Conservation (phyloP, 2,888 invertebrate species). For the Eristalinus aeneus region DNA sequence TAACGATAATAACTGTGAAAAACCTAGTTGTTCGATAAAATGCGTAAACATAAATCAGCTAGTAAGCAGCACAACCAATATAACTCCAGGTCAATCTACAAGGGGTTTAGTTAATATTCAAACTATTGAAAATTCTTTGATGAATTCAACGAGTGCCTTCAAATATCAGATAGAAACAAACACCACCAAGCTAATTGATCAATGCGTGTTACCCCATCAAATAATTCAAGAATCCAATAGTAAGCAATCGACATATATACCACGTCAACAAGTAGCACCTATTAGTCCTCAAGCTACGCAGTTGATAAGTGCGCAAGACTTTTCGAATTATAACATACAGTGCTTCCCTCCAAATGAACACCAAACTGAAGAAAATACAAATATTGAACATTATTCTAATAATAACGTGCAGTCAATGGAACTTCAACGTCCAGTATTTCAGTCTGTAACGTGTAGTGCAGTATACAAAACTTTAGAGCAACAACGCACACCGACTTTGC, state of each 20-base stretch:
- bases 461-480: no score
- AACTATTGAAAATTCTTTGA: neutral
- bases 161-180: neutral
- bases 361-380: neutral
- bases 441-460: no score
- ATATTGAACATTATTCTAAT: neutral
- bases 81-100: neutral
- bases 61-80: neutral
- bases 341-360: neutral
- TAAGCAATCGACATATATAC: neutral
- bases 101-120: neutral
- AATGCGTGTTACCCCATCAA: neutral
- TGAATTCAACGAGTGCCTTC: neutral
- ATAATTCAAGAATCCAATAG: neutral
- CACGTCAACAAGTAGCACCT: neutral
- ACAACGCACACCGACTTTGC: neutral
- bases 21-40: slow-evolving; percentile 9
- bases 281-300: neutral
- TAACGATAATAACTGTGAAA: neutral
- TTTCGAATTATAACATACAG: neutral
- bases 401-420: neutral
- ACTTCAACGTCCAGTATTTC: neutral
- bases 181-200: neutral
- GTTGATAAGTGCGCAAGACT: neutral
- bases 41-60: slow-evolving; percentile 42